Percentiles rank a stretch among this genome's conserved stretches.
These are phyloP conservation scores for Aleiodes sp. DNA, from an alignment of 1,140 invertebrate species.

Conservation along the genomic window DNA sequence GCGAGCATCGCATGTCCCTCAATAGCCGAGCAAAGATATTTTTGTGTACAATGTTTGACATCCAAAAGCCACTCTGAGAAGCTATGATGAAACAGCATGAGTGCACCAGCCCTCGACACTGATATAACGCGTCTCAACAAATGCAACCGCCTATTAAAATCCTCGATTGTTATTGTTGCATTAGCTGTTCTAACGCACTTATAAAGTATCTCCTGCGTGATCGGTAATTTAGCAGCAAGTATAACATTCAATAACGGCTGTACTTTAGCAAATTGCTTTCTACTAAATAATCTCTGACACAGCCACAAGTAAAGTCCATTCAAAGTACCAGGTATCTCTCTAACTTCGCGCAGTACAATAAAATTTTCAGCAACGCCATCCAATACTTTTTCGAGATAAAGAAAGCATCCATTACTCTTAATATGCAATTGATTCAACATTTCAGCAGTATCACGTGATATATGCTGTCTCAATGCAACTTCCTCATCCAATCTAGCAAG, in stretches of 20 bases:
- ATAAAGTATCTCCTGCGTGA: conserved; percentile 83
- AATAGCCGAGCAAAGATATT: conserved; percentile 86
- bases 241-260: conserved; percentile 87
- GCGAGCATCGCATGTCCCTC: conserved; percentile 91
- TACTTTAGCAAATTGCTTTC: conserved; percentile 89
- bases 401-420: conserved; percentile 95
- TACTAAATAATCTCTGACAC: conserved; percentile 90
- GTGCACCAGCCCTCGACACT: conserved; percentile 71
- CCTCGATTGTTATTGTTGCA: conserved; percentile 80
- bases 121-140: conserved; percentile 79
- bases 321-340: conserved; percentile 93
- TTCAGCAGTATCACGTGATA: conserved; percentile 86
- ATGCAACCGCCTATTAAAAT: conserved; percentile 85
- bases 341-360: conserved; percentile 84
- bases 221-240: conserved; percentile 84
- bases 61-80: conserved; percentile 95
- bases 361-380: conserved; percentile 94
- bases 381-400: conserved; percentile 92
- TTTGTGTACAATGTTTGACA: conserved; percentile 95
- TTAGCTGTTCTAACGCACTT: conserved; percentile 85
- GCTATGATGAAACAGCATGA: conserved; percentile 88
- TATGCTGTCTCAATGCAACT: conserved; percentile 80
- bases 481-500: conserved; percentile 88
- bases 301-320: conserved; percentile 96
- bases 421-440: conserved; percentile 95